Evolutionary conservation across 2,797 vertebrate genomes (phyloP), one percentile per base, ranked within the genome.

Genomic region (Mormyrops attenuatus): DNA sequence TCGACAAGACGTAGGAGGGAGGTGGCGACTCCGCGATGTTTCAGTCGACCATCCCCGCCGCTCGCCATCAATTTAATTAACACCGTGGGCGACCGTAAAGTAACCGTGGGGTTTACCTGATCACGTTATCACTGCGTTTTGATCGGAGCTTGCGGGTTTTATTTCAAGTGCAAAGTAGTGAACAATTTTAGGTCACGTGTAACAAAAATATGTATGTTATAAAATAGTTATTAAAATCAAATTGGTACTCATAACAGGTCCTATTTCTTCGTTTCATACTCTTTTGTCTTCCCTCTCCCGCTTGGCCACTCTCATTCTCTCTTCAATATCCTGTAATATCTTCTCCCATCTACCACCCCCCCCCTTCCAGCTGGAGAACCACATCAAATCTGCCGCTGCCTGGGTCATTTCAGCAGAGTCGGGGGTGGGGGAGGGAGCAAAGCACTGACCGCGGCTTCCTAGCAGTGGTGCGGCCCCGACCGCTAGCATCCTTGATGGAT

Each of bases 291-390:
- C 5, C 34, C 69, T 17, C 30, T 34, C 34, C 69, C 5, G 13
- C 30, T 77, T 77, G 69, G 34, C 34, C 69, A 77, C 34, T 41
- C 15, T 38, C 69, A 77, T 77, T 77, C 69, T 77, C 69, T 77
- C 30, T 77, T 77, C 69, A 77, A 77, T 77, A 77, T 77, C 69
- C 69, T 77, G 69, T 41, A 77, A 77, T 77, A 77, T 77, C 69
- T 69, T 69, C 30, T 77, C 73, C 38, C 34, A 80, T 80, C 41
- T 80, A 80, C 38, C 5, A 38, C 73, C 73, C 73, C 73, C 38
- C 73, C 73, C 73, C 38, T 44, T 80, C 34, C 73, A 44, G 73
- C 73, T 44, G 73, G 73, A 80, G 41, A 80, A 80, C 15, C 73
- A 80, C 73, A 80, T 80, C 38, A 80, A 44, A 80, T 80, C 73